Conservation (phyloP, 2,888 invertebrate genomes). For the Caenorhabditis virilis region DNA sequence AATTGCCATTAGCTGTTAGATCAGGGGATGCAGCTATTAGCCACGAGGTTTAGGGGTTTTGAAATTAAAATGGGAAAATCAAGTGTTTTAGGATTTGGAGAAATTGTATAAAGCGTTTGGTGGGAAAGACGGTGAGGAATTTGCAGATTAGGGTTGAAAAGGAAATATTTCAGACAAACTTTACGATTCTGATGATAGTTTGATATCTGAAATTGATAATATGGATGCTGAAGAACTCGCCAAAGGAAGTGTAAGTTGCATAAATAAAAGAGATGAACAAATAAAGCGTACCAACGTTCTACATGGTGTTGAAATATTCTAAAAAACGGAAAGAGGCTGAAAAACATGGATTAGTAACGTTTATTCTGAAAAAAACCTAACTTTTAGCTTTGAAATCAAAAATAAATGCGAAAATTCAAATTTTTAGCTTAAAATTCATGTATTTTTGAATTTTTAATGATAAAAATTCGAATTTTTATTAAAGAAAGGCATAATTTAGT, state of each 20-base stretch:
- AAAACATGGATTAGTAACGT: too few species aligned
- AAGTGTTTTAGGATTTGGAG: slow-evolving; percentile 3
- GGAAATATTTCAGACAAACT: slow-evolving; percentile 7
- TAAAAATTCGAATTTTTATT: too few species aligned
- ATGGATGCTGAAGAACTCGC: slow-evolving; percentile 21
- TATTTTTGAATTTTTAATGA: too few species aligned
- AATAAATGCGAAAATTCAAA: too few species aligned
- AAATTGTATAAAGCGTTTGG: slow-evolving; percentile 8
- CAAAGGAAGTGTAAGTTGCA: slow-evolving; percentile 8
- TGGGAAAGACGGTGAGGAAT: slow-evolving; percentile 4
- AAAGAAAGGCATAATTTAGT: too few species aligned
- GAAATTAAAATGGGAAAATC: not conserved
- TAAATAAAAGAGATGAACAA: not conserved
- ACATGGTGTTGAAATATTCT: too few species aligned
- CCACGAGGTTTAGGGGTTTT: not conserved
- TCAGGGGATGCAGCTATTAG: slow-evolving; percentile 1
- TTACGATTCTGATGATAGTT: slow-evolving; percentile 29
- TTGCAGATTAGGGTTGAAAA: not conserved
- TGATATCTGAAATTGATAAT: slow-evolving; percentile 21
- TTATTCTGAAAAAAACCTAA: too few species aligned
- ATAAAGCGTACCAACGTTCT: too few species aligned
- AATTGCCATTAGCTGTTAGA: slow-evolving; percentile 1
- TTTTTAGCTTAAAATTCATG: too few species aligned
- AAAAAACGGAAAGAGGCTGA: too few species aligned
- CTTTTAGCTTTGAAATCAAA: too few species aligned